Conservation (phyloP, 2,888 invertebrate genomes). For the Rhagophthalmus giganteus region DNA sequence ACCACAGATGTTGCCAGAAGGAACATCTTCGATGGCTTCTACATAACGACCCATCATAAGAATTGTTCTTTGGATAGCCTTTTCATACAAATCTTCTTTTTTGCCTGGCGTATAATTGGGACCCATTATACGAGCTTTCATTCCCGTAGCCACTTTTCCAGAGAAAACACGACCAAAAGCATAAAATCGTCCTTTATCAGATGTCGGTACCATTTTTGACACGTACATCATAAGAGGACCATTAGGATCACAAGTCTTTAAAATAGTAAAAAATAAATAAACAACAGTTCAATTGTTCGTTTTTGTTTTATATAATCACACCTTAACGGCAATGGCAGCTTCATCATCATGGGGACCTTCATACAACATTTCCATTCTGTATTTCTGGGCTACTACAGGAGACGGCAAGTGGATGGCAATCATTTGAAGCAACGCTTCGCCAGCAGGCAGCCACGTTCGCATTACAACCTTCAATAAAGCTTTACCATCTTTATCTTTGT, state of each 20-base stretch:
- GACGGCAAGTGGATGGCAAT: constrained; percentile 99
- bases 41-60: constrained; percentile 99
- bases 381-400: constrained; percentile 97
- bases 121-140: constrained; percentile 98
- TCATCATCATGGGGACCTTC: constrained; percentile 78
- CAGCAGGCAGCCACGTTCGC: constrained; percentile 99
- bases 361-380: constrained; percentile 99
- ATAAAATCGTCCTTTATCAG: constrained; percentile 99
- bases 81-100: constrained; percentile 98
- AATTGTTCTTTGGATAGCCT: constrained; percentile 98
- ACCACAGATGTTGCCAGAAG: constrained; percentile 98
- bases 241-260: constrained; percentile 88
- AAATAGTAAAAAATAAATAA: no score
- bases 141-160: constrained; percentile 84
- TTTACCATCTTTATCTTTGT: constrained; percentile 96
- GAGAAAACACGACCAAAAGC: constrained; percentile 99
- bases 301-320: no score
- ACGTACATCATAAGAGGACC: constrained; percentile 99
- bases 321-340: constrained; percentile 80
- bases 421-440: constrained; percentile 99
- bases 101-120: constrained; percentile 98
- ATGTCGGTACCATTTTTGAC: constrained; percentile 99
- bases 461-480: constrained; percentile 95
- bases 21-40: constrained; percentile 99
- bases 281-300: no score